Percentiles rank a stretch among this genome's conserved stretches.
These are phyloP conservation scores for Spodoptera picta DNA, from an alignment of 2,888 invertebrate genomes.

Conservation along the genomic window DNA sequence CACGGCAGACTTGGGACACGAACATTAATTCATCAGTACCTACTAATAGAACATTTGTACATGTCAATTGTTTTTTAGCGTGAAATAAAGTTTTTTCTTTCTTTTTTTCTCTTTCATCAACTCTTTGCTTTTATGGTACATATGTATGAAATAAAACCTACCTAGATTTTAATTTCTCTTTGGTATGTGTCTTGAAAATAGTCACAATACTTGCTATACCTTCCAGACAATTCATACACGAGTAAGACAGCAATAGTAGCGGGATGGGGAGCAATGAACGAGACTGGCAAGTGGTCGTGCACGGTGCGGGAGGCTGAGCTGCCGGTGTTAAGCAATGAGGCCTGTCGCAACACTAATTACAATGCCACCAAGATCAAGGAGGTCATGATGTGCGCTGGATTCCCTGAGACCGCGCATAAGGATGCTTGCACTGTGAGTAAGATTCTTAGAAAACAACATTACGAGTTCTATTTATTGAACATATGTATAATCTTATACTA, in stretches of 20 bases:
- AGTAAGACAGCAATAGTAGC: conserved; percentile 92
- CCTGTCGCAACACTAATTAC: conserved; percentile 93
- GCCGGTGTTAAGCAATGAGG: conserved; percentile 90
- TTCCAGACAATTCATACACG: conserved; percentile 90
- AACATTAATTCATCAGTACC: too few species aligned
- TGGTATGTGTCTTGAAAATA: too few species aligned
- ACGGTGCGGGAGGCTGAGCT: conserved; percentile 94
- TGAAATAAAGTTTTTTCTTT: too few species aligned
- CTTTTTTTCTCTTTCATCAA: too few species aligned
- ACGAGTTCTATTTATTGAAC: background rate
- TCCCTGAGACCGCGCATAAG: conserved; percentile 91
- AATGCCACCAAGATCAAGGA: conserved; percentile 94
- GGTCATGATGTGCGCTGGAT: conserved; percentile 96
- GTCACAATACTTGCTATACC: too few species aligned
- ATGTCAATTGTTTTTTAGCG: too few species aligned
- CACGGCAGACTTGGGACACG: too few species aligned
- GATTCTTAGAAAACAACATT: background rate
- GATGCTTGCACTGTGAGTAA: conserved; percentile 93
- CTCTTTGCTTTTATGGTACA: too few species aligned
- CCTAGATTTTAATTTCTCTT: too few species aligned
- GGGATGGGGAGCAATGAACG: conserved; percentile 95
- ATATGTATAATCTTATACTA: too few species aligned
- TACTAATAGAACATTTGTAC: too few species aligned
- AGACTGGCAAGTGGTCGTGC: conserved; percentile 95
- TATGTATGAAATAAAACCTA: too few species aligned